Evolutionary conservation across 2,113 vertebrate genomes (phyloP).

Genomic region (Caranx ignobilis): DNA sequence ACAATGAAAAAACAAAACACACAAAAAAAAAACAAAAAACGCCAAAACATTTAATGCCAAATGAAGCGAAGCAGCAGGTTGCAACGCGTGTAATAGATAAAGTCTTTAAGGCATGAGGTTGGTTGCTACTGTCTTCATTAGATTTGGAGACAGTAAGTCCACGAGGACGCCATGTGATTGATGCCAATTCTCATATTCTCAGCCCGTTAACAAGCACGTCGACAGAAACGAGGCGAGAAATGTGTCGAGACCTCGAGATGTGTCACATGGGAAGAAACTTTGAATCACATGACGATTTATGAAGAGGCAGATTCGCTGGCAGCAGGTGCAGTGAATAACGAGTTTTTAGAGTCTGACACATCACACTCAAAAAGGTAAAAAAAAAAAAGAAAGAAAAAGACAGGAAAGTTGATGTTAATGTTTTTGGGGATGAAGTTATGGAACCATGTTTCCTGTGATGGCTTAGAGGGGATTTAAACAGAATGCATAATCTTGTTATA

Average conservation of each 20-base stretch:
- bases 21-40: background rate
- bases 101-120: background rate
- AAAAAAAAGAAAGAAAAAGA: too few relatives aligned
- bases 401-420: too few relatives aligned
- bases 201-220: conserved; percentile 22
- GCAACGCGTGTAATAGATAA: background rate
- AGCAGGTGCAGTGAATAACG: background rate
- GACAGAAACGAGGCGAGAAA: conserved; percentile 8
- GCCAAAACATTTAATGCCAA: background rate
- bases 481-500: background rate
- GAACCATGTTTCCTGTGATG: background rate
- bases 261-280: conserved; percentile 2
- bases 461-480: background rate
- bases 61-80: conserved; percentile 1
- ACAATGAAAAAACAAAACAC: background rate
- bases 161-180: background rate
- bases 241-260: background rate
- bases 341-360: background rate
- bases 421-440: background rate
- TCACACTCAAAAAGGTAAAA: background rate
- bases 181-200: conserved; percentile 17
- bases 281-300: background rate
- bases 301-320: background rate
- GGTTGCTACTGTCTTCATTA: conserved; percentile 17
- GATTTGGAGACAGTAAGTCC: conserved; percentile 6